Percentiles rank a stretch among this genome's conserved stretches.
Conservation (phyloP, 2,888 invertebrate species). For the Drosophila trichaetosa region DNA sequence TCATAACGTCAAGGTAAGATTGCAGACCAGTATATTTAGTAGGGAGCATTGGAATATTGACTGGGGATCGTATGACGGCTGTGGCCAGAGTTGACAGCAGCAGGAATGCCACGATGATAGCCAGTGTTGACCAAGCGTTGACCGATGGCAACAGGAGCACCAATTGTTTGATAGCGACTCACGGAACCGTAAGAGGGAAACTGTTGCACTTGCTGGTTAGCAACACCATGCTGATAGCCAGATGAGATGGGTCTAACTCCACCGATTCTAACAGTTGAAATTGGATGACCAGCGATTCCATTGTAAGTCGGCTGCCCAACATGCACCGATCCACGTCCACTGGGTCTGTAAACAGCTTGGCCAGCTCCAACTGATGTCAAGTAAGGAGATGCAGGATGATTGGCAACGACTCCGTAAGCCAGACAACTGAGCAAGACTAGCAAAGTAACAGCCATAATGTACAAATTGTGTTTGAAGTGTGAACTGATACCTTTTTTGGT, state of each 20-base stretch:
- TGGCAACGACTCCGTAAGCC: slow-evolving; percentile 23
- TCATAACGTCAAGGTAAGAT: background rate
- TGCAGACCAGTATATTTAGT: slow-evolving; percentile 13
- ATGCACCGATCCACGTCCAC: background rate
- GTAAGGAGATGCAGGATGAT: slow-evolving; percentile 17
- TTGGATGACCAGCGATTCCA: slow-evolving; percentile 9
- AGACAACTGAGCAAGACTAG: slow-evolving; percentile 35
- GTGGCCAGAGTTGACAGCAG: slow-evolving; percentile 1
- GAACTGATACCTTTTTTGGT: slow-evolving; percentile 43
- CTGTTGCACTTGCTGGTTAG: slow-evolving; percentile 1
- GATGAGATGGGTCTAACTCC: background rate
- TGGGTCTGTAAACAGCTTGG: background rate
- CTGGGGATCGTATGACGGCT: background rate
- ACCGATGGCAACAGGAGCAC: slow-evolving; percentile 7
- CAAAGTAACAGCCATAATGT: slow-evolving; percentile 20
- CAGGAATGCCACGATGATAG: slow-evolving; percentile 5
- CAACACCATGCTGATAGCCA: slow-evolving; percentile 1
- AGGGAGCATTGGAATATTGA: slow-evolving; percentile 18
- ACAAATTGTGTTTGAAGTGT: slow-evolving; percentile 3
- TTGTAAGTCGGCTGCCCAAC: background rate
- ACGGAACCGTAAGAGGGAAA: background rate
- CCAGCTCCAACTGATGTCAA: slow-evolving; percentile 16
- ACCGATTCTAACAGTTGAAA: background rate
- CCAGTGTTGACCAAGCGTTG: background rate
- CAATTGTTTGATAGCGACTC: background rate